Percentiles rank a stretch among this genome's conserved stretches.
Conservation (phyloP, 2,888 invertebrate species). For the Spodoptera picta region DNA sequence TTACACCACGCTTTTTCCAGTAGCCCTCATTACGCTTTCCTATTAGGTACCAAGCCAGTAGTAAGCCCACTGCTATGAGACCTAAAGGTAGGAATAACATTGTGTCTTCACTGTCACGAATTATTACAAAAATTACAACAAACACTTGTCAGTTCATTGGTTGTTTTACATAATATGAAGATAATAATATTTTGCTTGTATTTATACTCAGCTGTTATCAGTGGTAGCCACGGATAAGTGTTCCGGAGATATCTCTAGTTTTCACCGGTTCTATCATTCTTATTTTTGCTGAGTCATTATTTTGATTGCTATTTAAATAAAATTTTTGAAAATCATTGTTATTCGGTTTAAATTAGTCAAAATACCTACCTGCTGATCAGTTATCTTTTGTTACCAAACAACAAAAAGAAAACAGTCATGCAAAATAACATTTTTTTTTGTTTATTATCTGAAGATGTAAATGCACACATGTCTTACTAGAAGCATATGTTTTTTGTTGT, state of each 20-base stretch:
- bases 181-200: background rate
- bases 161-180: constrained; percentile 4
- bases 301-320: background rate
- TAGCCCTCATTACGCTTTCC: constrained; percentile 62
- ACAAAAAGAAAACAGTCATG: too few relatives aligned
- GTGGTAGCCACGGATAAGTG: too few relatives aligned
- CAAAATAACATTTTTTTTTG: too few relatives aligned
- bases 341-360: too few relatives aligned
- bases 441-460: too few relatives aligned
- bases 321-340: too few relatives aligned
- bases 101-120: too few relatives aligned
- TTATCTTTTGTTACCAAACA: too few relatives aligned
- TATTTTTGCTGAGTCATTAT: background rate
- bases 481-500: too few relatives aligned
- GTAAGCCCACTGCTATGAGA: constrained; percentile 9
- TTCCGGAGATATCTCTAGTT: too few relatives aligned
- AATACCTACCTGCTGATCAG: too few relatives aligned
- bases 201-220: background rate
- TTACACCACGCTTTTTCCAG: constrained; percentile 65
- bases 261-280: background rate
- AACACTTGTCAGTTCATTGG: background rate
- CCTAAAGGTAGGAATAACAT: constrained; percentile 30
- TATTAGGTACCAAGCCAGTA: constrained; percentile 20
- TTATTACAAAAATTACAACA: background rate
- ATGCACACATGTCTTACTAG: too few relatives aligned